Conservation (phyloP, 2,113 vertebrate genomes). For the Podiceps cristatus region DNA sequence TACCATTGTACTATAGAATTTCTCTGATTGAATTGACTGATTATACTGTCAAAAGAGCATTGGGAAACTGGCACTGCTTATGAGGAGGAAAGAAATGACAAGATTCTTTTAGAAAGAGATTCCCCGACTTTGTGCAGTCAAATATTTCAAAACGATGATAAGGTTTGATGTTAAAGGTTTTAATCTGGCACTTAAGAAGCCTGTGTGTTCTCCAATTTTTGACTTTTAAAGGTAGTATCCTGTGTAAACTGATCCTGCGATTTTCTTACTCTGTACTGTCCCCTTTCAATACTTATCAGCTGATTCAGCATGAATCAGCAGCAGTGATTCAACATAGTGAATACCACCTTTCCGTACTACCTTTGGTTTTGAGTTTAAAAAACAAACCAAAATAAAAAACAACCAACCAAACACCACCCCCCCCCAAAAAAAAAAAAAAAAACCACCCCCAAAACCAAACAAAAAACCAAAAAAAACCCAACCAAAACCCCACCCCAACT, state of each 20-base stretch:
- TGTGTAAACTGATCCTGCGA: background rate
- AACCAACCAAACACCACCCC: background rate
- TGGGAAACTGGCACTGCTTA: conserved; percentile 70
- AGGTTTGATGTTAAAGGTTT: conserved; percentile 62
- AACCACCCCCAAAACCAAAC: background rate
- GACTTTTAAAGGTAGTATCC: background rate
- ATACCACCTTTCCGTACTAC: background rate
- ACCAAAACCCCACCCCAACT: background rate
- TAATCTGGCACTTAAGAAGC: conserved; percentile 59
- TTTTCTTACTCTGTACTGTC: background rate
- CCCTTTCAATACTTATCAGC: background rate
- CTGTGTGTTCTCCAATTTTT: conserved; percentile 40
- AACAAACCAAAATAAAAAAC: background rate
- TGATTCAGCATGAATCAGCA: background rate
- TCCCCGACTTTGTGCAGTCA: conserved; percentile 66
- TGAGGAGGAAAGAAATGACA: conserved; percentile 67
- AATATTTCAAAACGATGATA: conserved; percentile 70
- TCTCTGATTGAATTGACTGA: conserved; percentile 89
- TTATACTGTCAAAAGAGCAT: conserved; percentile 82
- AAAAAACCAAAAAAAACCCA: background rate
- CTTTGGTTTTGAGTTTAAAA: background rate
- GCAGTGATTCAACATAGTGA: background rate
- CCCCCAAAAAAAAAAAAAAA: no score
- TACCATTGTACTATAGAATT: conserved; percentile 88
- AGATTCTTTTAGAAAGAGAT: conserved; percentile 63